These are phyloP conservation scores for Microtus montanus DNA, from an alignment of 2,113 vertebrate species.

Conservation along the genomic window DNA sequence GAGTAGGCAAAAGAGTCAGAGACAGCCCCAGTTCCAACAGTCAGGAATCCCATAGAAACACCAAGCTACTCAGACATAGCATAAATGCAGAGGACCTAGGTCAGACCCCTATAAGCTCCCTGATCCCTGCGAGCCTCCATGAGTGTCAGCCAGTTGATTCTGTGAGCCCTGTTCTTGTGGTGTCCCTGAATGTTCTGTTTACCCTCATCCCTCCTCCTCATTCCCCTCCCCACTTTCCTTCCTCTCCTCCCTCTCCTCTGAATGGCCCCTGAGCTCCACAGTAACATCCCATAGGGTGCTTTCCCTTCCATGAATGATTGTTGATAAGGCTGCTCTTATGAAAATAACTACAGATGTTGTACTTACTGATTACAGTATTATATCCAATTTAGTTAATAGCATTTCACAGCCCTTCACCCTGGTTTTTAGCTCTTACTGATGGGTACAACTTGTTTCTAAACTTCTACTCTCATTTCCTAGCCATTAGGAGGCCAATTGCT, in stretches of 20 bases:
- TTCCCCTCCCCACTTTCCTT: fast-evolving
- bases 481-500: not conserved
- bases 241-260: not conserved
- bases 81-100: not conserved
- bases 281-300: not conserved
- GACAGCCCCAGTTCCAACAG: not conserved
- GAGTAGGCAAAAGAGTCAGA: not conserved
- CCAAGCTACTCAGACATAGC: not conserved
- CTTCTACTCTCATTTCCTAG: not conserved
- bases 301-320: not conserved
- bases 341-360: not conserved
- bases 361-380: too few relatives aligned
- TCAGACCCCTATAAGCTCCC: not conserved
- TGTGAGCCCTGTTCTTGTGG: not conserved
- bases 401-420: not conserved
- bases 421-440: not conserved
- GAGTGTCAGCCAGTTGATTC: not conserved
- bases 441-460: too few relatives aligned
- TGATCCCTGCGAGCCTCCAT: not conserved
- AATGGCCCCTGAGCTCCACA: not conserved
- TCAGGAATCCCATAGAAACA: not conserved
- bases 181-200: not conserved
- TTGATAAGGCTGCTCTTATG: not conserved
- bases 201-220: not conserved
- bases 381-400: not conserved